Evolutionary conservation across 2,113 vertebrate genomes (phyloP), one percentile per base, ranked within the genome.

Genomic region (Sinocyclocheilus anshuiensis): DNA sequence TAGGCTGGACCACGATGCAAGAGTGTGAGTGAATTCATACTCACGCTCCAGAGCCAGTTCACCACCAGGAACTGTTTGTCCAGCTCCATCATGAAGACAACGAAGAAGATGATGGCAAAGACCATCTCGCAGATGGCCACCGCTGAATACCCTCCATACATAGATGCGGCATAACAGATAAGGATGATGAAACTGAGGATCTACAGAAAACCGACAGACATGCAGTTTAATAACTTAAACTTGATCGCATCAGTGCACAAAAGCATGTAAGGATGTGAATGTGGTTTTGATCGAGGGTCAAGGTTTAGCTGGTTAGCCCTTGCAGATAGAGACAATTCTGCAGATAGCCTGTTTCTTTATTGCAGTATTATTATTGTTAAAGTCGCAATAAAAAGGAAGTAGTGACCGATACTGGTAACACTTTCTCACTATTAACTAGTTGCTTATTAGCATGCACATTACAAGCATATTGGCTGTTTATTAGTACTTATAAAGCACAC

Each of bases 21-120:
- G 24, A 20, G 45, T 65, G 45, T 65, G 29, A 71, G 55, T 69
- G 65, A 22, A 72, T 67, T 81, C 69, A 42, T 29, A 94, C 95
- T 95, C 84, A 96, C 95, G 12, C 2, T 94, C 95, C 95, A 96
- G 33, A 91, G 0, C 95, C 95, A 96, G 93, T 91, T 92, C 86
- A 96, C 22, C 53, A 78, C 0, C 24, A 4, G 4, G 67, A 96
- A 0, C 91, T 94, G 92, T 89, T 96, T 94, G 90, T 96, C 94
- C 74, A 95, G 0, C 16, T 92, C 92, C 92, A 94, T 88, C 92
- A 94, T 95, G 89, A 94, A 96, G 90, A 96, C 11, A 61, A 77
- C 42, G 4, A 95, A 94, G 91, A 95, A 94, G 89, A 95, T 0
- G 1, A 89, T 84, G 83, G 94, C 65, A 15, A 95, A 91, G 39